Evolutionary conservation across 2,888 invertebrate genomes (phyloP).

Genomic region (Piscicola geometra): DNA sequence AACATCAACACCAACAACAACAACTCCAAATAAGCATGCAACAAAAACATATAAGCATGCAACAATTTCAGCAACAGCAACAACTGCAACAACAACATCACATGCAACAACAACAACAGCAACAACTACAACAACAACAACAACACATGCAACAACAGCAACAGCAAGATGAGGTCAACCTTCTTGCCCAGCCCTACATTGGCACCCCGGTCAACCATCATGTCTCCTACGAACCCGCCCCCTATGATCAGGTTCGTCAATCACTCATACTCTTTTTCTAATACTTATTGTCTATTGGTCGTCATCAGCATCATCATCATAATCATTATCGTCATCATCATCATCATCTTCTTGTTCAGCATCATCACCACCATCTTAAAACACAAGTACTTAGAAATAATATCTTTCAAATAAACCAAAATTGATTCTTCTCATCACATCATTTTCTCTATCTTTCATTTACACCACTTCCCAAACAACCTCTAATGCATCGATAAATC

Average conservation of each 20-base stretch:
- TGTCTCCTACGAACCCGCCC: neutral
- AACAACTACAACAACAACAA: conserved; percentile 14
- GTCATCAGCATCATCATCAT: too few relatives aligned
- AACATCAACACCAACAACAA: conserved; percentile 2
- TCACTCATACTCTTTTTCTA: too few relatives aligned
- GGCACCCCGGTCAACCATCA: neutral
- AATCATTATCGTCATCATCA: too few relatives aligned
- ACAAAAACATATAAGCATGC: neutral
- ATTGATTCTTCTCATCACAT: too few relatives aligned
- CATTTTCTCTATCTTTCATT: too few relatives aligned
- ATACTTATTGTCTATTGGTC: too few relatives aligned
- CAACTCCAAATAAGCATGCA: neutral
- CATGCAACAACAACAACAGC: conserved; percentile 10
- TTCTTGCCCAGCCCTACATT: neutral
- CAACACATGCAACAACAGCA: conserved; percentile 18
- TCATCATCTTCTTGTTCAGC: too few relatives aligned
- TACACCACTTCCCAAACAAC: too few relatives aligned
- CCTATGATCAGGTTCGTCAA: conserved; percentile 30
- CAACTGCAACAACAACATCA: neutral
- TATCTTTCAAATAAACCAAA: too few relatives aligned
- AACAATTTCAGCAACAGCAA: neutral
- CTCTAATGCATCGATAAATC: too few relatives aligned
- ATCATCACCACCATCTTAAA: too few relatives aligned
- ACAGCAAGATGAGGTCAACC: neutral
- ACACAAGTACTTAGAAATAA: too few relatives aligned